A percentile compares a stretch with the other conserved stretches of the same genome.
Conservation (phyloP, 1,140 invertebrate genomes). For the Macrobrachium nipponense region DNA sequence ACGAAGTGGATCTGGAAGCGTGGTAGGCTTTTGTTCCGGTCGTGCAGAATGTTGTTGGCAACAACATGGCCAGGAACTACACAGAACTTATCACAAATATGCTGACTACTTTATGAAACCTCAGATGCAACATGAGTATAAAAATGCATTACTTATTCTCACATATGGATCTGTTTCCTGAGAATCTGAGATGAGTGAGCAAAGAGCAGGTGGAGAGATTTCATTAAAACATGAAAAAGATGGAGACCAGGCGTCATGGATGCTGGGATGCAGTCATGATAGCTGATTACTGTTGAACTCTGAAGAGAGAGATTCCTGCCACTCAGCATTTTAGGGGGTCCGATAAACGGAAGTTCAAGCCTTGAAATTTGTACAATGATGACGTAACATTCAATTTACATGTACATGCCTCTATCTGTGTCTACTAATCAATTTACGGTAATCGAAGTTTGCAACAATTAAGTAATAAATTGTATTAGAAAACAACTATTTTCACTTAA, state of each 20-base stretch:
- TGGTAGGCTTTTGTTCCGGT: constrained; percentile 63
- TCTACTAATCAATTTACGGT: constrained; percentile 20
- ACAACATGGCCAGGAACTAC: constrained; percentile 61
- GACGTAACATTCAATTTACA: constrained; percentile 22
- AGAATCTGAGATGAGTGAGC: too few relatives aligned
- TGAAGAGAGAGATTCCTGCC: constrained; percentile 20
- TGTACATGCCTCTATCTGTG: too few relatives aligned
- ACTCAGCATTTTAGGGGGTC: constrained; percentile 31
- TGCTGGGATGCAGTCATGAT: constrained; percentile 32
- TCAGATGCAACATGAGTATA: too few relatives aligned
- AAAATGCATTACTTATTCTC: too few relatives aligned
- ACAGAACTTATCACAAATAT: constrained; percentile 59
- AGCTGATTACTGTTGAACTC: constrained; percentile 18
- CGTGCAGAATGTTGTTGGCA: constrained; percentile 63
- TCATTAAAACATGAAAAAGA: too few relatives aligned
- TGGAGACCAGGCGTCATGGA: constrained; percentile 30
- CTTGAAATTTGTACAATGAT: constrained; percentile 21
- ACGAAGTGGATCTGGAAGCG: constrained; percentile 60
- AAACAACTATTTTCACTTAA: constrained; percentile 39
- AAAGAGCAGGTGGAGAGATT: too few relatives aligned
- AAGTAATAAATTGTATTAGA: constrained; percentile 30
- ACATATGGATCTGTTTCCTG: constrained; percentile 55
- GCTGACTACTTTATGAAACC: constrained; percentile 47
- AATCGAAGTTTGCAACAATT: constrained; percentile 26
- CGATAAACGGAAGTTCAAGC: constrained; percentile 29